Evolutionary conservation across 2,113 vertebrate genomes (phyloP).

Genomic region (Anthoscopus minutus): DNA sequence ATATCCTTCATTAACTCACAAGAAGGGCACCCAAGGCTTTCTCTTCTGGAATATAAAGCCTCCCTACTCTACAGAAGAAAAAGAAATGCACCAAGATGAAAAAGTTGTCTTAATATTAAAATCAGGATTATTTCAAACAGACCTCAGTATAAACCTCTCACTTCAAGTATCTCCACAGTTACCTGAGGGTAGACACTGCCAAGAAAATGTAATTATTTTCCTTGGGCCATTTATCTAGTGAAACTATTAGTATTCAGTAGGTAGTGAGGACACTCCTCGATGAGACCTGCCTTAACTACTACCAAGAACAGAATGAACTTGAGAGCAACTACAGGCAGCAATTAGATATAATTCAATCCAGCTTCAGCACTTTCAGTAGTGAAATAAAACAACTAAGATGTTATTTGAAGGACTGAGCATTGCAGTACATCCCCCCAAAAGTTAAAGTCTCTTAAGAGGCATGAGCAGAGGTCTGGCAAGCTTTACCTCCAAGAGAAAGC

Average conservation of each 20-base stretch:
- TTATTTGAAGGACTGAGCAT: neutral
- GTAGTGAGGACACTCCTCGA: neutral
- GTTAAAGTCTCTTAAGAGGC: neutral
- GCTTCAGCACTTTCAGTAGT: neutral
- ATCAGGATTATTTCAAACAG: neutral
- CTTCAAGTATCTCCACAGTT: neutral
- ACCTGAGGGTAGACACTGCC: neutral
- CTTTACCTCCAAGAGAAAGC: neutral
- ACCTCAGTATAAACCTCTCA: neutral
- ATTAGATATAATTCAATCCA: neutral
- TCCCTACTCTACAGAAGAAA: neutral
- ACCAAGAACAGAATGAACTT: neutral
- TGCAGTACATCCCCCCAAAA: neutral
- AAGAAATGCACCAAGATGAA: neutral
- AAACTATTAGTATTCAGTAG: neutral
- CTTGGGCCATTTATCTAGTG: neutral
- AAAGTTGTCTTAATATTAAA: neutral
- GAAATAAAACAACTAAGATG: neutral
- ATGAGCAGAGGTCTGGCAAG: neutral
- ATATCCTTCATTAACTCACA: neutral
- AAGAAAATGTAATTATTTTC: neutral
- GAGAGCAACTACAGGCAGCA: neutral
- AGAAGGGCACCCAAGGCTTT: neutral
- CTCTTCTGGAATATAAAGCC: neutral
- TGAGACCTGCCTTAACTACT: neutral